A percentile compares a stretch with the other conserved stretches of the same genome.
Evolutionary conservation across 1,140 invertebrate genomes (phyloP).

Genomic region (Ostrea edulis): DNA sequence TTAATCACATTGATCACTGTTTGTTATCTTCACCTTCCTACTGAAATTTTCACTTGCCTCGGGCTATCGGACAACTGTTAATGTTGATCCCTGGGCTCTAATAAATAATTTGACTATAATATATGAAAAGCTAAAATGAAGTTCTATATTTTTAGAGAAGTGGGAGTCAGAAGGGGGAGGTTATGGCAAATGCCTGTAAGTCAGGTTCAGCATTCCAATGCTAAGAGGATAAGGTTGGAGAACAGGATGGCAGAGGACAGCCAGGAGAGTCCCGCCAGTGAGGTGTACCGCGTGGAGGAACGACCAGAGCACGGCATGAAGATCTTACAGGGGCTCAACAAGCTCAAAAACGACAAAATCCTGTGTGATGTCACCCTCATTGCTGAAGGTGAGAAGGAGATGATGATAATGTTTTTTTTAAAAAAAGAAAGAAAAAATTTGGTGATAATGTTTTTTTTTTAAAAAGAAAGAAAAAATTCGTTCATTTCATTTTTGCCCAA

Average conservation of each 20-base stretch:
- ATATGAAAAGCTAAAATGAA: not conserved
- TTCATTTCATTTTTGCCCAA: too few species aligned
- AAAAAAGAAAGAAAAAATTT: too few species aligned
- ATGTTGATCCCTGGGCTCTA: too few species aligned
- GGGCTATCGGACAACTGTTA: too few species aligned
- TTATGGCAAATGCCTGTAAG: conserved; percentile 42
- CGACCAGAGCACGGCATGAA: conserved; percentile 78
- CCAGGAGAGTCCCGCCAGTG: conserved; percentile 58
- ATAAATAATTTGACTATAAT: not conserved
- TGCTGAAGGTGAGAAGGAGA: conserved; percentile 75
- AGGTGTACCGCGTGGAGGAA: conserved; percentile 73
- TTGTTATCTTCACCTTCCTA: too few species aligned
- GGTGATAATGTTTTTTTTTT: too few species aligned
- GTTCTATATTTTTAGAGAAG: not conserved
- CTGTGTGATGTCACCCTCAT: conserved; percentile 79
- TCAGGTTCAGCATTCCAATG: conserved; percentile 17
- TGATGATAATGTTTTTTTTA: too few species aligned
- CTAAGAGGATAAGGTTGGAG: conserved; percentile 47
- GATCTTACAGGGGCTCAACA: conserved; percentile 77
- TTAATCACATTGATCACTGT: too few species aligned
- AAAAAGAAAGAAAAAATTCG: too few species aligned
- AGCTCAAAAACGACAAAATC: conserved; percentile 77
- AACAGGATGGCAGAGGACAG: conserved; percentile 49
- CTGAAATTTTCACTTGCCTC: too few species aligned
- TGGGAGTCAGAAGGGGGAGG: not conserved